Base-by-base conservation (phyloP, 2,113 vertebrate species). In the Gopherus flavomarginatus region DNA sequence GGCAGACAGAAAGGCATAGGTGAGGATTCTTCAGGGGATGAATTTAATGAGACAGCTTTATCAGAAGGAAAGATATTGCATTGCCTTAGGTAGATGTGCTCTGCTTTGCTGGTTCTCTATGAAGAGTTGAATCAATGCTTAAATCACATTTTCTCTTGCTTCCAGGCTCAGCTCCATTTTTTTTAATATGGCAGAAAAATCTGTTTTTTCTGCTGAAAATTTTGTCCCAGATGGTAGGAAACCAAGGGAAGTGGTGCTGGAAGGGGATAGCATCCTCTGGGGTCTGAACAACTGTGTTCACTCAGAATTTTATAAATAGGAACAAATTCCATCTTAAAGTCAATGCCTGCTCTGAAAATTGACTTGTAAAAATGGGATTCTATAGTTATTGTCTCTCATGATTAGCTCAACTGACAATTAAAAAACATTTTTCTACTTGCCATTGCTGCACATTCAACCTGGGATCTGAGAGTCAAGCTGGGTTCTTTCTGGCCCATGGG, bases 281-380 rank as follows among this genome's bases (percentile, higher is more conserved):
- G 6, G n/a, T 1, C 56, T 35, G 4, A 0, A 0, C 5, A 0
- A 44, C 44, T 44, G 4, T 10, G 1, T 29, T 69, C 53, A 16
- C 11, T 47, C 75, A 47, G 75, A 78, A 78, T 24, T 26, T 14
- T 27, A 78, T 47, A 47, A 47, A 29, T 47, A 47, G 22, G 12
- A 78, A 47, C 44, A 42, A 17, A 0, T 3, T 24, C 52, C 12
- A 9, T 69, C 1, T 8, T 5, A n/a, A 49, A 82, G 26, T 11
- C 8, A 50, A 1, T 1, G 29, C 12, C 50, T 35, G 69, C 59
- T 4, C 81, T 1, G 1, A 59, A 31, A 57, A 50, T n/a, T 22
- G 54, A 72, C 38, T 44, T 1, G 2, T 2, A 6, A 35, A 27
- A 78, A 78, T 78, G 49, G 0, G 14, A 17, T 79, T 86, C 54